Percentiles rank a stretch among this genome's conserved stretches.
Conservation (phyloP, 2,888 invertebrate genomes). For the Phymatocera aterrima region DNA sequence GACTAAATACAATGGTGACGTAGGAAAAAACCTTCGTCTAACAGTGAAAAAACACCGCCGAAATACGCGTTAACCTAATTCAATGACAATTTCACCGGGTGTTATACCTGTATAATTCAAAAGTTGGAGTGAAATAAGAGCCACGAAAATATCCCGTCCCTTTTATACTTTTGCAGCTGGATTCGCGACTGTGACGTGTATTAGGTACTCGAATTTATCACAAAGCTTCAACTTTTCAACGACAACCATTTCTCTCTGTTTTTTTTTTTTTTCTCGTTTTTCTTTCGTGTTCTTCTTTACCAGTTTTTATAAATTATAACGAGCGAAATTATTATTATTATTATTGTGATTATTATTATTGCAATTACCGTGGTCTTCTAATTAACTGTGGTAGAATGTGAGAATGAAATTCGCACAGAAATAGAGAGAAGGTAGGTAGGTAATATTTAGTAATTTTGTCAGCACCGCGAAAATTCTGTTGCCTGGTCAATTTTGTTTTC, state of each 20-base stretch:
- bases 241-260: background rate
- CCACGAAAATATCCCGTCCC: no score
- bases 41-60: background rate
- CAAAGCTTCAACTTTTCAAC: background rate
- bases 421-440: background rate
- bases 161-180: no score
- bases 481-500: no score
- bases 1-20: background rate
- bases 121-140: no score
- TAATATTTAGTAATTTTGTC: background rate
- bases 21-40: background rate
- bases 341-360: no score
- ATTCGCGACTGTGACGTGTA: no score
- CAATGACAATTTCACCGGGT: background rate
- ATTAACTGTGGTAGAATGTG: background rate
- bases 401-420: background rate
- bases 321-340: background rate
- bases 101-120: background rate
- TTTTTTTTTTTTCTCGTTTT: background rate
- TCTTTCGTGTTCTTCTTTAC: background rate
- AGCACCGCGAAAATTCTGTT: no score
- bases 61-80: background rate
- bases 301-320: background rate
- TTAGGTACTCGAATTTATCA: slow-evolving; percentile 5
- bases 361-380: background rate